Conservation (phyloP, 2,888 invertebrate genomes). For the Himalopsyche anomala region DNA sequence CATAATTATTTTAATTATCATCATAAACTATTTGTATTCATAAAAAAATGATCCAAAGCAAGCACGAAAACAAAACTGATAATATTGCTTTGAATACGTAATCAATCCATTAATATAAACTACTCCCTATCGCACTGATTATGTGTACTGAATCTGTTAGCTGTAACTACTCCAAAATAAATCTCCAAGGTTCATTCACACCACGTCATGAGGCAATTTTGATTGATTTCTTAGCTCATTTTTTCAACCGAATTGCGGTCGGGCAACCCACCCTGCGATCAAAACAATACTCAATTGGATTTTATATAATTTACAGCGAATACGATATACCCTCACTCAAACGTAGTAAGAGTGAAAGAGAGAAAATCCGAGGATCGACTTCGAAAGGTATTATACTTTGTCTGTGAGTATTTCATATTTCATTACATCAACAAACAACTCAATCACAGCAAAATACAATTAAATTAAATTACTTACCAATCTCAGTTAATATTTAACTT, state of each 20-base stretch:
- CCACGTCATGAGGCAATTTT: constrained; percentile 43
- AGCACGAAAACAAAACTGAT: no score
- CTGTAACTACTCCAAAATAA: neutral
- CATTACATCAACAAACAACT: no score
- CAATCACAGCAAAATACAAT: no score
- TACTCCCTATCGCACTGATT: no score
- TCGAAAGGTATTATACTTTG: neutral
- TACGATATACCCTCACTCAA: neutral
- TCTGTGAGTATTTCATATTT: no score
- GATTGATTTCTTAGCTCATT: constrained; percentile 45
- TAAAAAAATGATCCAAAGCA: no score
- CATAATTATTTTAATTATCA: no score
- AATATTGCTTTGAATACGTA: no score
- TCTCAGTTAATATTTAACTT: no score
- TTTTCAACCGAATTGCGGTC: constrained; percentile 43
- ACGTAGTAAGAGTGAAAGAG: neutral
- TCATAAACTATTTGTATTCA: no score
- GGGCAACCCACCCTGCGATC: constrained; percentile 34
- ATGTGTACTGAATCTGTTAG: neutral
- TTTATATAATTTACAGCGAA: neutral
- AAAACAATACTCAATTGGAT: constrained; percentile 23
- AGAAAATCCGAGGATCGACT: neutral
- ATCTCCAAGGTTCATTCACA: constrained; percentile 41
- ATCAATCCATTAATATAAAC: no score
- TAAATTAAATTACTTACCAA: no score